Evolutionary conservation across 1,140 invertebrate species (phyloP).

Genomic region (Micrasema longulum): DNA sequence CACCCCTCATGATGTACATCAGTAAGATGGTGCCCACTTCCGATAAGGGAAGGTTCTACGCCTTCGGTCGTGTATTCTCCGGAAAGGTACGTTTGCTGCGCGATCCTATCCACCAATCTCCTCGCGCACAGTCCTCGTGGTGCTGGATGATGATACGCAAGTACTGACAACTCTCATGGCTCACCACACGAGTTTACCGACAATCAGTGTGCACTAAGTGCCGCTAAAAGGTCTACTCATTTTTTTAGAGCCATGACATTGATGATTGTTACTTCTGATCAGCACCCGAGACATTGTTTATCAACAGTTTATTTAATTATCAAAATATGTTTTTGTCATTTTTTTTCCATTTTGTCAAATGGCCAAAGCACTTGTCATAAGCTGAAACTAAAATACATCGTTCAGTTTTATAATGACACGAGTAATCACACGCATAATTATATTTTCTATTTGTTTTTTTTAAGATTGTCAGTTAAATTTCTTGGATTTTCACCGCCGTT

Average conservation of each 20-base stretch:
- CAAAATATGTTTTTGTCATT: too few species aligned
- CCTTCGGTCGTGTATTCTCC: constrained; percentile 99
- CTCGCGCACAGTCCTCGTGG: not conserved
- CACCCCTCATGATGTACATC: constrained; percentile 99
- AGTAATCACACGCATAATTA: too few species aligned
- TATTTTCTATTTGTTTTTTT: too few species aligned
- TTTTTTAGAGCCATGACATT: constrained; percentile 41
- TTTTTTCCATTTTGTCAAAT: too few species aligned
- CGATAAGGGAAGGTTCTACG: constrained; percentile 99
- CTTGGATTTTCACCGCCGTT: too few species aligned
- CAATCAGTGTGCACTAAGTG: constrained; percentile 39
- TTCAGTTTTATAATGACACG: too few species aligned
- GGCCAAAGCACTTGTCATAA: too few species aligned
- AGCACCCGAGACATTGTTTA: too few species aligned
- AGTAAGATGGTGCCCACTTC: constrained; percentile 99
- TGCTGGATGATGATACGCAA: constrained; percentile 45
- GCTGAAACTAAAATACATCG: too few species aligned
- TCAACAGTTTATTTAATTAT: too few species aligned
- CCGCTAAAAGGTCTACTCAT: constrained; percentile 49
- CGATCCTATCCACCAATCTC: not conserved
- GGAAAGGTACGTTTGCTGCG: constrained; percentile 78
- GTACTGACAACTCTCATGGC: constrained; percentile 37
- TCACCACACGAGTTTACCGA: constrained; percentile 48
- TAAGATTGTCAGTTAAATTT: too few species aligned
- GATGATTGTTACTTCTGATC: constrained; percentile 27